phyloP scores from a whole-genome alignment of 2,888 invertebrate species.

The Molorchus minor region DNA sequence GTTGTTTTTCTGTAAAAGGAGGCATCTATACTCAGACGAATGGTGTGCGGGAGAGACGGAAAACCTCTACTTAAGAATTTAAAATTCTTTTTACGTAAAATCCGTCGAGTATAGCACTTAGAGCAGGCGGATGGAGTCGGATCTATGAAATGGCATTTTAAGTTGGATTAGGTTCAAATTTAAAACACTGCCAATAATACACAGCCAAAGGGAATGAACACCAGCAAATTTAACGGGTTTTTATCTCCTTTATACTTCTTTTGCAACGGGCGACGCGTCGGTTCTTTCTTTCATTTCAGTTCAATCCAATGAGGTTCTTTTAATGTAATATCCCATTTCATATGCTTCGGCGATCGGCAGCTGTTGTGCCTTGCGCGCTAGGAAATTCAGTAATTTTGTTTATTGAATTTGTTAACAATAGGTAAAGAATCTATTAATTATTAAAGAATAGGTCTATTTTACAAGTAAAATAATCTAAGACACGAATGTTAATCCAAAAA shows the following conservation, averaged over 20 bases:
- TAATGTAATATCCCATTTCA: constrained; percentile 18
- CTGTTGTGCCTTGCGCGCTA: too few relatives aligned
- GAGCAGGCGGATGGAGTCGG: constrained; percentile 57
- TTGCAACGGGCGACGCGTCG: constrained; percentile 47
- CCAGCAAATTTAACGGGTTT: constrained; percentile 52
- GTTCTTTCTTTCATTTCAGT: constrained; percentile 41
- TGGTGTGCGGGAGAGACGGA: constrained; percentile 39
- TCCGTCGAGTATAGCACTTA: constrained; percentile 62
- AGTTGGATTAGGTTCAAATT: constrained; percentile 65
- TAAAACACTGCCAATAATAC: constrained; percentile 64
- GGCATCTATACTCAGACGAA: constrained; percentile 31
- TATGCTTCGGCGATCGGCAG: constrained; percentile 12
- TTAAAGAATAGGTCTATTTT: too few relatives aligned
- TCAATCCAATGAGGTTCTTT: constrained; percentile 26
- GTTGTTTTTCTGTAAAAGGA: constrained; percentile 61
- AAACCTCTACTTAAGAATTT: constrained; percentile 61
- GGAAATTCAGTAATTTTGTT: too few relatives aligned
- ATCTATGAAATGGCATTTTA: constrained; percentile 66
- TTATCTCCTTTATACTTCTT: constrained; percentile 44
- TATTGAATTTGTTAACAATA: too few relatives aligned
- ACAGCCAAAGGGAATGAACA: constrained; percentile 58
- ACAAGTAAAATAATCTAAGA: too few relatives aligned
- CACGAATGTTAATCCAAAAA: too few relatives aligned
- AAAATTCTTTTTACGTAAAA: constrained; percentile 64
- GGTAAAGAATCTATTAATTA: too few relatives aligned